Percentiles rank a stretch among this genome's conserved stretches.
These are phyloP conservation scores for Synergus itoensis DNA, from an alignment of 2,888 invertebrate genomes.

Conservation along the genomic window DNA sequence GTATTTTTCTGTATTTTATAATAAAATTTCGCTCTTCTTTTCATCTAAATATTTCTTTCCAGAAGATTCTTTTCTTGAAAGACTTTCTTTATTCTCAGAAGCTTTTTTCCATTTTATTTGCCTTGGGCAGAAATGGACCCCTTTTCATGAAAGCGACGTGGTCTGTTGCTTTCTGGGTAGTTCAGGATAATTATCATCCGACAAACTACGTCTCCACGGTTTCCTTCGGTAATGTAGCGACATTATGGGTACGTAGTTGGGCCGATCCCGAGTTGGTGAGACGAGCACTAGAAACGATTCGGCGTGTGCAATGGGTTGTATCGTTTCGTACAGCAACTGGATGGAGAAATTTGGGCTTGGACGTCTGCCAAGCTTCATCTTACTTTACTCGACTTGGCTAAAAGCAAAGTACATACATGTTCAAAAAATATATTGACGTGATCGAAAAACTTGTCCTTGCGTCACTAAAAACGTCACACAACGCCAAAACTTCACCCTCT, in stretches of 20 bases:
- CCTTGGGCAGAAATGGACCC: background rate
- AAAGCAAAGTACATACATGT: constrained; percentile 63
- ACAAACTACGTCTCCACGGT: constrained; percentile 54
- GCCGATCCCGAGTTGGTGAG: constrained; percentile 64
- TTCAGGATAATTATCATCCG: constrained; percentile 64
- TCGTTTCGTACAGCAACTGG: constrained; percentile 56
- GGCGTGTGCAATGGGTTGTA: constrained; percentile 63
- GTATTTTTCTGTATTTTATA: background rate
- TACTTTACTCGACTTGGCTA: constrained; percentile 69
- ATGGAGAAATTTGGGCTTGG: constrained; percentile 69
- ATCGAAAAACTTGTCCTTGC: constrained; percentile 73
- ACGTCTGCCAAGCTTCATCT: constrained; percentile 71
- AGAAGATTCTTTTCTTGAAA: background rate
- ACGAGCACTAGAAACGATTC: constrained; percentile 66
- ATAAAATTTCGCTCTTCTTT: background rate
- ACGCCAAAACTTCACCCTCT: background rate
- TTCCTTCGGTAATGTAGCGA: constrained; percentile 58
- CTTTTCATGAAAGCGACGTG: background rate
- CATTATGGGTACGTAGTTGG: constrained; percentile 67
- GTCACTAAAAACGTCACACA: constrained; percentile 50
- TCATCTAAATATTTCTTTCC: background rate
- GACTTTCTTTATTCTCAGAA: background rate
- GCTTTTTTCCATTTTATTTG: background rate
- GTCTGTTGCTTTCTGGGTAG: background rate
- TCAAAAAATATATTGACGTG: constrained; percentile 70